Base-by-base conservation (phyloP, 2,113 vertebrate species). In the Paralichthys olivaceus region DNA sequence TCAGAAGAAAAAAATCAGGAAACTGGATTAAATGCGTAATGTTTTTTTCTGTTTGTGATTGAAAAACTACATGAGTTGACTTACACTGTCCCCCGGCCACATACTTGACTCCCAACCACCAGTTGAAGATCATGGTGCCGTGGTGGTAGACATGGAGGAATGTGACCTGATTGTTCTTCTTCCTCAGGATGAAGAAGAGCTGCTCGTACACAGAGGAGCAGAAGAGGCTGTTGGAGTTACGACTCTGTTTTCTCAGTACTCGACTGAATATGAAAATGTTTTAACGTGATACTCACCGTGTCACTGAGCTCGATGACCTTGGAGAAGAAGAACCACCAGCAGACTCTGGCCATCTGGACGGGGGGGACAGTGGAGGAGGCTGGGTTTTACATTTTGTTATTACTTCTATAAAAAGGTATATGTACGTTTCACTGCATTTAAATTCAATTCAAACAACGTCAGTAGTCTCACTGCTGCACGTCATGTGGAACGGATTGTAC, bases 111-210 rank as follows among this genome's bases (percentile, higher is more conserved):
- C 94, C 95, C 0, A 72, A 80, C 94, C 94, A 96, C 91, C 94
- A 96, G 89, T 87, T 96, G 87, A 95, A 95, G 79, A 95, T 92
- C 95, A 96, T 93, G 14, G 95, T 95, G 70, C 83, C 87, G 0
- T 96, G 96, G 77, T 96, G 96, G 80, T 96, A 96, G 14, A 96
- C 74, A 1, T 96, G 95, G 43, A 96, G 95, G 80, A 96, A 96
- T 0, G 94, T 96, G 77, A 95, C 85, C 84, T 96, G 95, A 32
- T 61, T 94, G 87, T 92, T 91, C 84, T 96, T 96, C 89, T 96
- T 95, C 80, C 90, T 80, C 89, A 95, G 80, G 80, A 96, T 96
- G 89, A 97, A 96, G 73, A 96, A 95, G 11, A 96, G 14, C 95
- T 96, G 87, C 20, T 3, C 61, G 43, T 1, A 62, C 0, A 66